A percentile compares a stretch with the other conserved stretches of the same genome.
Conservation (phyloP, 2,113 vertebrate genomes). For the Stigmatopora nigra region DNA sequence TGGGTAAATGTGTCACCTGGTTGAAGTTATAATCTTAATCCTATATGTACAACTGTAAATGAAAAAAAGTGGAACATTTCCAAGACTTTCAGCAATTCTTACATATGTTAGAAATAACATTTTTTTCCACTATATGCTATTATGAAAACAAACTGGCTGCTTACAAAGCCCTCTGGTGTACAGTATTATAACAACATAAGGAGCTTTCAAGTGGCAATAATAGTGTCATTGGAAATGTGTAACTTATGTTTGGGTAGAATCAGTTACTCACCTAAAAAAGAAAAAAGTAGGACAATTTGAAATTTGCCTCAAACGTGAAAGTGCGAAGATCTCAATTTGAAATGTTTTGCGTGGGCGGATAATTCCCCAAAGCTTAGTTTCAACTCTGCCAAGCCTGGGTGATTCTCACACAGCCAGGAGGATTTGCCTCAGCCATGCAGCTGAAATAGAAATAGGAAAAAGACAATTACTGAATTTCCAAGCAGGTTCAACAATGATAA, state of each 20-base stretch:
- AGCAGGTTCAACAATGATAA: not conserved
- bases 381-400: slow-evolving; percentile 42
- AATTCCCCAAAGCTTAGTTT: slow-evolving; percentile 55
- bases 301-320: slow-evolving; percentile 45
- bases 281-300: slow-evolving; percentile 33
- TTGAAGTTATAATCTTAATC: too few species aligned
- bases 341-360: slow-evolving; percentile 52
- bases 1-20: too few species aligned
- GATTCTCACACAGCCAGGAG: slow-evolving; percentile 44
- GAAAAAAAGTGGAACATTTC: too few species aligned
- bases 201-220: too few species aligned
- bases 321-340: slow-evolving; percentile 51
- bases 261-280: not conserved
- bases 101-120: too few species aligned
- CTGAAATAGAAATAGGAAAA: slow-evolving; percentile 37
- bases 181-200: too few species aligned
- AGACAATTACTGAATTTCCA: slow-evolving; percentile 17
- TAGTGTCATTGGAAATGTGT: too few species aligned
- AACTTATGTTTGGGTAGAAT: not conserved
- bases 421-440: slow-evolving; percentile 37
- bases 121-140: too few species aligned
- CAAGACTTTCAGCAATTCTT: too few species aligned
- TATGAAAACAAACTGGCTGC: too few species aligned
- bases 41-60: too few species aligned
- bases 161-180: too few species aligned